Evolutionary conservation across 1,140 invertebrate species (phyloP).

Genomic region (Tetraneura akinire): DNA sequence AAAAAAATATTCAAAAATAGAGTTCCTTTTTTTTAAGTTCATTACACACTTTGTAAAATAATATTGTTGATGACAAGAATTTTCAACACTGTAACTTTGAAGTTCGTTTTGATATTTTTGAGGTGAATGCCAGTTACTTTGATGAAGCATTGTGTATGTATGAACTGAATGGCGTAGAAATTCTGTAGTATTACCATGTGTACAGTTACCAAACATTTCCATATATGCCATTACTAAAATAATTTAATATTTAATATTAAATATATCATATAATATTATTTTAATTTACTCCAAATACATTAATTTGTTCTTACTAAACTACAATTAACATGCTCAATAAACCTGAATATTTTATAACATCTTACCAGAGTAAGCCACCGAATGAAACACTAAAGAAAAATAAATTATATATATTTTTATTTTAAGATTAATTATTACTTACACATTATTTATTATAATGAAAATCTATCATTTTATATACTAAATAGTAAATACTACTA

Average conservation of each 20-base stretch:
- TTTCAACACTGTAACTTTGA: slow-evolving; percentile 45
- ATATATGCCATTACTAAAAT: slow-evolving; percentile 91
- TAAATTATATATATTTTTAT: slow-evolving; percentile 23
- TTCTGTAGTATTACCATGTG: slow-evolving; percentile 71
- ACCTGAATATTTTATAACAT: slow-evolving; percentile 52
- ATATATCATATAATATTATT: not conserved
- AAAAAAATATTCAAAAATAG: not conserved
- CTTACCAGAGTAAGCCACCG: slow-evolving; percentile 91
- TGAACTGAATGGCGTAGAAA: slow-evolving; percentile 82
- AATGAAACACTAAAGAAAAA: slow-evolving; percentile 78
- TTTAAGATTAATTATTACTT: not conserved
- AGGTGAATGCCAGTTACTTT: slow-evolving; percentile 49
- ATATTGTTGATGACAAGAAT: slow-evolving; percentile 41
- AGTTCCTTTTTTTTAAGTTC: not conserved
- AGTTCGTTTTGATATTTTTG: slow-evolving; percentile 45
- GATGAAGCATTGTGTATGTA: slow-evolving; percentile 63
- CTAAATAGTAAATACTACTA: too few species aligned
- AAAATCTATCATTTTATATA: too few species aligned
- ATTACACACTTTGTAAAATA: slow-evolving; percentile 35
- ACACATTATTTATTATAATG: too few species aligned
- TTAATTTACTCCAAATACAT: slow-evolving; percentile 12
- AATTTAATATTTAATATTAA: slow-evolving; percentile 29
- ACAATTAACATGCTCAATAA: slow-evolving; percentile 37
- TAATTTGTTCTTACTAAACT: slow-evolving; percentile 21
- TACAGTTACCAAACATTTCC: slow-evolving; percentile 90